Evolutionary conservation across 2,797 vertebrate species (phyloP).

Genomic region (Acrocephalus scirpaceus): DNA sequence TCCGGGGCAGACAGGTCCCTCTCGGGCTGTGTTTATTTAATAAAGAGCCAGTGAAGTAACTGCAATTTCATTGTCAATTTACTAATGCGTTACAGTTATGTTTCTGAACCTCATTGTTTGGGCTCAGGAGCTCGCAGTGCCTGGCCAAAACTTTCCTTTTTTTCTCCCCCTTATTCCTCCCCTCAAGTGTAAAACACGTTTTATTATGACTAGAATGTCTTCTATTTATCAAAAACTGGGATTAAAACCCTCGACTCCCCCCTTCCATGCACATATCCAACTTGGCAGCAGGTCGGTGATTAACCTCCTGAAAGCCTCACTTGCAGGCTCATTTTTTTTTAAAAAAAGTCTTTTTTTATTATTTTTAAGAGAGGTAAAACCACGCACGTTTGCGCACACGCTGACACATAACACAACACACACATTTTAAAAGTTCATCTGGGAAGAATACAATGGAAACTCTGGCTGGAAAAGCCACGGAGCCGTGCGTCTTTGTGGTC

Average conservation of each 20-base stretch:
- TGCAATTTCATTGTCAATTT: constrained; percentile 77
- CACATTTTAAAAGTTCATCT: constrained; percentile 40
- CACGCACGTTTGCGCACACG: not conserved
- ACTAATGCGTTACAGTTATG: constrained; percentile 76
- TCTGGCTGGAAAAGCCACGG: constrained; percentile 31
- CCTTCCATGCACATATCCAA: constrained; percentile 51
- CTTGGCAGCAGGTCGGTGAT: constrained; percentile 66
- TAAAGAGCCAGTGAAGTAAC: constrained; percentile 75
- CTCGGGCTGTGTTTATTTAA: constrained; percentile 77
- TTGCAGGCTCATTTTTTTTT: not conserved
- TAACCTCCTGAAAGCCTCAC: constrained; percentile 62
- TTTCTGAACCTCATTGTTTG: constrained; percentile 79
- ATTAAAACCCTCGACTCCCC: constrained; percentile 65
- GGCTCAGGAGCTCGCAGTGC: constrained; percentile 69
- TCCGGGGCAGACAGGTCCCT: constrained; percentile 63
- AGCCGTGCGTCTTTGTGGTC: constrained; percentile 27
- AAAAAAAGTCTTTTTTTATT: not conserved
- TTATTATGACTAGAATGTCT: constrained; percentile 81
- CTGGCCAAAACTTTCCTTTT: constrained; percentile 66
- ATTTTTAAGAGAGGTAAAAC: not conserved
- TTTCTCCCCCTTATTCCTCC: not conserved
- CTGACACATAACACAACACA: not conserved
- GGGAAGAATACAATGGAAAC: constrained; percentile 57
- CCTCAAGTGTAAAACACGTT: constrained; percentile 65
- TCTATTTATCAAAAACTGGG: constrained; percentile 76